Evolutionary conservation across 2,888 invertebrate genomes (phyloP).

Genomic region (Caenorhabditis afra): DNA sequence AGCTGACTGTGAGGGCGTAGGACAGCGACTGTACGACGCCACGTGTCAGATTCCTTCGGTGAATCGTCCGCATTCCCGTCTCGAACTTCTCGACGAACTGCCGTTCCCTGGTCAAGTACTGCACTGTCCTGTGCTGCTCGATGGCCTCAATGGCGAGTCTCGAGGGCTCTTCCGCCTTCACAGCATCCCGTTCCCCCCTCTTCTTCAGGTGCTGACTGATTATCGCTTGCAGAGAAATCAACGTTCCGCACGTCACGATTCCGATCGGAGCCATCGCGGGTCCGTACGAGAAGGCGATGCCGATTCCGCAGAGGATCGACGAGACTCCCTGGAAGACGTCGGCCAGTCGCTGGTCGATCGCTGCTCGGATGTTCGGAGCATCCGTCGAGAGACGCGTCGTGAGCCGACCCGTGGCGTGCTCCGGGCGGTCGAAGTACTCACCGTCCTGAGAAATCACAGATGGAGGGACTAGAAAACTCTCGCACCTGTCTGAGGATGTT

Average conservation of each 20-base stretch:
- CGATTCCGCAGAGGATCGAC: constrained; percentile 67
- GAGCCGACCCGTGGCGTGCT: constrained; percentile 81
- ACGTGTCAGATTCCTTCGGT: constrained; percentile 55
- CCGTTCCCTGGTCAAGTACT: constrained; percentile 80
- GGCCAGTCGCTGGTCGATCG: constrained; percentile 72
- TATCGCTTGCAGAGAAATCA: constrained; percentile 66
- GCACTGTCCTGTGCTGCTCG: constrained; percentile 81
- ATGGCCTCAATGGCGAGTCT: constrained; percentile 81
- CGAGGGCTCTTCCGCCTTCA: constrained; percentile 67
- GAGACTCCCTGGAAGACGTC: constrained; percentile 70
- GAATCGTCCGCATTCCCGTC: constrained; percentile 58
- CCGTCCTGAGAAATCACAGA: constrained; percentile 71
- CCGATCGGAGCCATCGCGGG: constrained; percentile 74
- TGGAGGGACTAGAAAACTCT: neutral
- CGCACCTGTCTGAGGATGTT: constrained; percentile 79
- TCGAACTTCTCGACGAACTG: constrained; percentile 49
- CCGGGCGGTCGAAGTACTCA: constrained; percentile 81
- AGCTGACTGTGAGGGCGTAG: constrained; percentile 63
- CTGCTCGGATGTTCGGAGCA: constrained; percentile 81
- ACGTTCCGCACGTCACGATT: constrained; percentile 60
- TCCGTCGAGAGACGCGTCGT: constrained; percentile 81
- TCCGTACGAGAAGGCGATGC: constrained; percentile 72
- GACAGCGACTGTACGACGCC: constrained; percentile 66
- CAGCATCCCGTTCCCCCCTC: constrained; percentile 67
- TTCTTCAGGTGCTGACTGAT: constrained; percentile 67